Base-by-base conservation (phyloP, 2,797 vertebrate genomes). In the Chaetodon trifasciatus region DNA sequence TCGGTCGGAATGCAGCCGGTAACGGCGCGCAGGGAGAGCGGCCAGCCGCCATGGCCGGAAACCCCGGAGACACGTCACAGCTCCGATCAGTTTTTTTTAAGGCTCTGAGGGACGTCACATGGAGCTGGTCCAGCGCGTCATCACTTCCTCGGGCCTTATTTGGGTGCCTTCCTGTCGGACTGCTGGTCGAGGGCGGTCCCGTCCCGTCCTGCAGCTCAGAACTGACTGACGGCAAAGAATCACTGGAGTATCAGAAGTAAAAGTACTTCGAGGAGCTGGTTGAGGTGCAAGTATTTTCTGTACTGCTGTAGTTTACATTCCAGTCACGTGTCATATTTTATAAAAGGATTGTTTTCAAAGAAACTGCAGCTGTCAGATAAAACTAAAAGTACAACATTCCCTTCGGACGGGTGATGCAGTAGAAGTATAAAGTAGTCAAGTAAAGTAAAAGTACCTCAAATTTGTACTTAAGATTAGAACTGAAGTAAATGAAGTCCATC, bases 21-120 rank as follows among this genome's bases (percentile, higher is more conserved):
- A 5, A 1, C 7, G 16, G 39, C 5, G 3, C 6, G 1, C 28
- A 10, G 17, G 49, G 70, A 74, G 79, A 70, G 6, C 16, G 23
- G 55, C 49, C 78, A 81, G 83, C 78, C 78, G 72, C 81, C 78
- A 85, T 90, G 77, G 67, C 95, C 96, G 96, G 94, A 96, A 96
- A 91, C 93, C 79, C 76, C 87, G 83, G 81, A 78, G 88, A 84
- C 87, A 74, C 82, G 86, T 91, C 69, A 89, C 84, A 66, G 95
- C 95, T 91, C 91, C 90, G 95, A 89, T 93, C 94, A 4, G 94
- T 92, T 74, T 32, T 70, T 72, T 49, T 60, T 19, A 4, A 40
- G 46, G 23, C 21, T 58, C 39, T 9, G 39, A 40, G 44, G 11
- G 4, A 46, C 49, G 71, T 86, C 70, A 79, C 76, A 40, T 74